Conservation (phyloP, 2,888 invertebrate species). For the Lasioglossum oenotherae region DNA sequence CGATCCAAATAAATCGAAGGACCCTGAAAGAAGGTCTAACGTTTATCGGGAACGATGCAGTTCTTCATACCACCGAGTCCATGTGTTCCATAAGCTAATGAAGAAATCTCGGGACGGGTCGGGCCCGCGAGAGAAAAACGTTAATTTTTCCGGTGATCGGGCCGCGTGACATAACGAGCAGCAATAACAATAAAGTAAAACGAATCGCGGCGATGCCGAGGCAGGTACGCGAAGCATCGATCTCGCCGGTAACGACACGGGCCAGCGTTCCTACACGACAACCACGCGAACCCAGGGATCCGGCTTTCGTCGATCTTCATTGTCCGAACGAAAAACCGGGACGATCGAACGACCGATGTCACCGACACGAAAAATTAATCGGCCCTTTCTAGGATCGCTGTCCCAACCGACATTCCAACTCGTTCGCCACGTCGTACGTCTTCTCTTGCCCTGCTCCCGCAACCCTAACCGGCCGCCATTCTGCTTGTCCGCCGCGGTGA, state of each 20-base stretch:
- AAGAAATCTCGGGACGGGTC: neutral
- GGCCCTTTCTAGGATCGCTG: slow-evolving; percentile 61
- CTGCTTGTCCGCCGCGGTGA: slow-evolving; percentile 6
- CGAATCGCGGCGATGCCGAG: slow-evolving; percentile 15
- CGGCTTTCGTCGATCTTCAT: slow-evolving; percentile 58
- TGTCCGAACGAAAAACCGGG: slow-evolving; percentile 49
- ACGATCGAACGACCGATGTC: slow-evolving; percentile 57
- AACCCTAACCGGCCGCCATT: slow-evolving; percentile 2
- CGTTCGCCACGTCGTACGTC: slow-evolving; percentile 65
- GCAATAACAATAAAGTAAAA: slow-evolving; percentile 48
- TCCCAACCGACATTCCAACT: slow-evolving; percentile 63
- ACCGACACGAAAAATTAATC: slow-evolving; percentile 63
- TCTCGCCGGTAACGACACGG: slow-evolving; percentile 42
- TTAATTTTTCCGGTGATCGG: neutral
- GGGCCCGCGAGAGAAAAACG: neutral
- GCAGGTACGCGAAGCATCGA: slow-evolving; percentile 47
- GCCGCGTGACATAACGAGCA: slow-evolving; percentile 22
- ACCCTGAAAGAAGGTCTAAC: neutral
- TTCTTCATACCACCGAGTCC: too few species aligned
- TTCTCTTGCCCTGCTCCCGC: slow-evolving; percentile 8
- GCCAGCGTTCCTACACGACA: slow-evolving; percentile 48
- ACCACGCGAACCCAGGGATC: slow-evolving; percentile 27
- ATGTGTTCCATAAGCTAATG: neutral
- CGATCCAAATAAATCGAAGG: neutral
- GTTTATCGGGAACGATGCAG: neutral